phyloP scores from a whole-genome alignment of 2,797 vertebrate genomes.

The Dicrostonyx torquatus region DNA sequence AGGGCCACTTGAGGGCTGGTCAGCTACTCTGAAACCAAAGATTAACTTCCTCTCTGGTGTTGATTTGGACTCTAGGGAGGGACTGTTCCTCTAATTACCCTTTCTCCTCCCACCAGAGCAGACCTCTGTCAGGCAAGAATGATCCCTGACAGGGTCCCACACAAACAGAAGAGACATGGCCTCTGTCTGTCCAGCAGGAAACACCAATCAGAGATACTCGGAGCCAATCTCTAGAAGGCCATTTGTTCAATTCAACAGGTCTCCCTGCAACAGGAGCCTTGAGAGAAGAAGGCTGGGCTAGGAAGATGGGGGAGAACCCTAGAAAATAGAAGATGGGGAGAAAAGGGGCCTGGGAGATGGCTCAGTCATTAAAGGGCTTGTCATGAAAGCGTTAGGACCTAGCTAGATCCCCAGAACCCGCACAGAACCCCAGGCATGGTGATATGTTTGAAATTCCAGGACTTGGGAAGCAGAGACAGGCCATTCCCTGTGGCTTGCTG shows the following conservation, averaged over 20 bases:
- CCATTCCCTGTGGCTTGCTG: neutral
- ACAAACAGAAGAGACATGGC: neutral
- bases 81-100: neutral
- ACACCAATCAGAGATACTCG: neutral
- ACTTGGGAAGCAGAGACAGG: neutral
- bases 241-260: neutral
- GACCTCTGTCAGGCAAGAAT: neutral
- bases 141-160: neutral
- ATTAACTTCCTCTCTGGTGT: neutral
- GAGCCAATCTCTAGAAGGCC: neutral
- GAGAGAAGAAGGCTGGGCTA: neutral
- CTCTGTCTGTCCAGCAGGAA: neutral
- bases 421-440: neutral
- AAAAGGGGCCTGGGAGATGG: neutral
- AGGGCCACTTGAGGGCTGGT: slow-evolving; percentile 36
- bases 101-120: neutral
- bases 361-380: neutral
- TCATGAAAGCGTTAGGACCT: neutral
- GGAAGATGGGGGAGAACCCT: neutral
- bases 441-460: neutral
- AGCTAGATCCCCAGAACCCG: neutral
- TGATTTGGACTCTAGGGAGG: neutral
- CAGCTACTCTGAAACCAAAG: neutral
- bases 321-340: neutral
- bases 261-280: neutral